phyloP scores from a whole-genome alignment of 1,140 invertebrate species.

The Orchesella cincta region DNA sequence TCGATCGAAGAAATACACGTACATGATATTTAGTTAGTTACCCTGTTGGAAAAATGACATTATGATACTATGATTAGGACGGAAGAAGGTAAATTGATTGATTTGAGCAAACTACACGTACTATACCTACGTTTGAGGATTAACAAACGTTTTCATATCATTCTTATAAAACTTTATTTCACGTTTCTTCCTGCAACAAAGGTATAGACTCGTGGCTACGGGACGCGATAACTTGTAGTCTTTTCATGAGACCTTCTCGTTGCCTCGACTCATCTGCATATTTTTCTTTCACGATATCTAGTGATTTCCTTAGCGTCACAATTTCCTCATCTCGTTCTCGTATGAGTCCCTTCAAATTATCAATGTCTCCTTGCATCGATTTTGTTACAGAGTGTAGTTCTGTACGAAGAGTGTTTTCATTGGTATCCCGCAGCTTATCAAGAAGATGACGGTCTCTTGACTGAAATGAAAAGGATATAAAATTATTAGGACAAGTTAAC shows the following conservation, averaged over 20 bases:
- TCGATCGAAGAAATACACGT: too few species aligned
- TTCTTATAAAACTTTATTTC: background rate
- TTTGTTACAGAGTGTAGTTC: slow-evolving; percentile 16
- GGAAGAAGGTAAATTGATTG: background rate
- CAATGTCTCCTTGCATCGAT: slow-evolving; percentile 4
- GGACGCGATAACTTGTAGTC: slow-evolving; percentile 9
- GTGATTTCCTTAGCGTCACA: slow-evolving; percentile 3
- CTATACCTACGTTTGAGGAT: background rate
- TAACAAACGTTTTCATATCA: background rate
- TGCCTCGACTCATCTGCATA: background rate
- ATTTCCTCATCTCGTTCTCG: slow-evolving; percentile 30
- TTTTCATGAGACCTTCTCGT: slow-evolving; percentile 26
- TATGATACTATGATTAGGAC: background rate
- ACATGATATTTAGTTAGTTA: too few species aligned
- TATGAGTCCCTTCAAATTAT: background rate
- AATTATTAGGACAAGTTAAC: slow-evolving; percentile 3
- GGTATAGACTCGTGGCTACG: background rate
- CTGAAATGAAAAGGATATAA: background rate
- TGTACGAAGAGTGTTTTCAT: slow-evolving; percentile 26
- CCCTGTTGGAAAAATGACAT: too few species aligned
- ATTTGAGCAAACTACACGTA: background rate
- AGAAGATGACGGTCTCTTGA: slow-evolving; percentile 2
- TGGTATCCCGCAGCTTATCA: slow-evolving; percentile 24
- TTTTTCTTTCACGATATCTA: slow-evolving; percentile 22
- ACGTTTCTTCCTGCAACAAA: background rate